These are phyloP conservation scores for Colletes latitarsis DNA, from an alignment of 1,140 invertebrate genomes.

Conservation along the genomic window DNA sequence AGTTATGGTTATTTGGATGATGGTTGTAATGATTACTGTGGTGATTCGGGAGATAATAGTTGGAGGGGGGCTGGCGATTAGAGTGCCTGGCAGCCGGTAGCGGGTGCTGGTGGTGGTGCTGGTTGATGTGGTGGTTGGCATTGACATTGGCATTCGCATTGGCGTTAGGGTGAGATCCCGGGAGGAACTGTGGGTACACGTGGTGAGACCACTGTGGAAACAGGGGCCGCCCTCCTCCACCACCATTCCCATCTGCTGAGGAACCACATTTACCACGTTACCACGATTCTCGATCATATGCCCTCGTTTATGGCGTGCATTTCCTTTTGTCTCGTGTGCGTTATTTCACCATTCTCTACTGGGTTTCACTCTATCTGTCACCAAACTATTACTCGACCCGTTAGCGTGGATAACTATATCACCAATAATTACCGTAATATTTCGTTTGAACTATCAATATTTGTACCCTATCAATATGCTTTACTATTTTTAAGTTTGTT, in stretches of 20 bases:
- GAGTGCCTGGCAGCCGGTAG: conserved; percentile 79
- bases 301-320: conserved; percentile 17
- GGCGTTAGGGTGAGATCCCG: conserved; percentile 90
- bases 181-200: conserved; percentile 95
- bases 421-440: too few species aligned
- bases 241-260: conserved; percentile 80
- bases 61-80: conserved; percentile 77
- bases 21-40: conserved; percentile 80
- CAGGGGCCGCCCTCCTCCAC: conserved; percentile 86
- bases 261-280: conserved; percentile 78
- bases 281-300: conserved; percentile 45
- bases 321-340: conserved; percentile 34
- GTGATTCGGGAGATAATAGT: conserved; percentile 80
- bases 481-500: too few species aligned
- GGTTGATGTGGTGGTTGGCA: conserved; percentile 80
- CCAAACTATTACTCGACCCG: neutral
- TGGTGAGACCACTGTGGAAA: conserved; percentile 96
- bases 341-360: conserved; percentile 11
- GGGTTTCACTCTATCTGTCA: conserved; percentile 50
- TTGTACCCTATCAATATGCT: too few species aligned
- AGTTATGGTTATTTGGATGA: conserved; percentile 79
- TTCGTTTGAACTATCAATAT: too few species aligned
- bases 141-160: conserved; percentile 82
- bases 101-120: conserved; percentile 82
- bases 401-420: neutral